Conservation (phyloP, 2,113 vertebrate genomes). For the Empidonax alnorum region DNA sequence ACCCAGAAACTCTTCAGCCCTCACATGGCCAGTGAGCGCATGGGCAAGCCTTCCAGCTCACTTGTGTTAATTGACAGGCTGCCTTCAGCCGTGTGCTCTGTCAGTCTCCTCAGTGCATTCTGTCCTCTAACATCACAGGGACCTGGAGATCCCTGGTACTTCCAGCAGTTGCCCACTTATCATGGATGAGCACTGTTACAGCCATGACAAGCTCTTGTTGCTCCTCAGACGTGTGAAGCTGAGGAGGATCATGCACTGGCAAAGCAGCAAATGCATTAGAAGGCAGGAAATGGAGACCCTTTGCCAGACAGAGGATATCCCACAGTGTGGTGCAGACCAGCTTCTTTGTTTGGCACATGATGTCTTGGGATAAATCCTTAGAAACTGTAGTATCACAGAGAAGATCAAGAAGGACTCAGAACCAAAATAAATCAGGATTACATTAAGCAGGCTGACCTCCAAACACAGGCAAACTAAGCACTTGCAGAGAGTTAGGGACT, state of each 20-base stretch:
- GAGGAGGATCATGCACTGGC: not conserved
- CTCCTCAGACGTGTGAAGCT: not conserved
- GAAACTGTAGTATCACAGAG: not conserved
- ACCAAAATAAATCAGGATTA: not conserved
- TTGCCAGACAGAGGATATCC: not conserved
- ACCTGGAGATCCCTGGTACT: not conserved
- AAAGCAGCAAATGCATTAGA: not conserved
- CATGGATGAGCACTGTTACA: not conserved
- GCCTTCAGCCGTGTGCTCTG: not conserved
- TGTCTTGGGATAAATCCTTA: not conserved
- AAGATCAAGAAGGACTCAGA: not conserved
- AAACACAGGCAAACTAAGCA: not conserved
- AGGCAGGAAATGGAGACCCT: not conserved
- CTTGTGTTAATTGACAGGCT: fast-evolving
- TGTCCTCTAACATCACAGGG: not conserved
- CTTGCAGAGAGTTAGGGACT: not conserved
- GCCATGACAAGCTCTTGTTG: not conserved
- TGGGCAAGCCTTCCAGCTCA: not conserved
- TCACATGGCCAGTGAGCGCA: fast-evolving
- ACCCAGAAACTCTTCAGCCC: not conserved
- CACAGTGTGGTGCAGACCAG: not conserved
- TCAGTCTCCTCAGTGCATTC: not conserved
- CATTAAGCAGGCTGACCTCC: not conserved
- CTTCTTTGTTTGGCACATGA: not conserved
- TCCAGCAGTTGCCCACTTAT: not conserved